A percentile compares a stretch with the other conserved stretches of the same genome.
Conservation (phyloP, 2,113 vertebrate genomes). For the human region GRCh38 chr9:10389001-10389500, state of each 20-base stretch:
- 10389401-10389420: not conserved
- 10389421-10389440: not conserved
- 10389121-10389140: conserved; percentile 70
- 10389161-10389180: conserved; percentile 51
- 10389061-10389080: conserved; percentile 60
- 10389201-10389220: conserved; percentile 63
- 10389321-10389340: not conserved
- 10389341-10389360: conserved; percentile 9
- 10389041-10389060: conserved; percentile 24
- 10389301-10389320: not conserved
- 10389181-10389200: conserved; percentile 63
- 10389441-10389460: not conserved
- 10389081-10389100: conserved; percentile 57
- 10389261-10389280: conserved; percentile 52
- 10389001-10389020: not conserved
- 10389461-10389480: not conserved
- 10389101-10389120: conserved; percentile 61
- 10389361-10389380: not conserved
- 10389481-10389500: not conserved
- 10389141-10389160: conserved; percentile 59
- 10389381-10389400: not conserved
- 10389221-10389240: conserved; percentile 44
- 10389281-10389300: conserved; percentile 1
- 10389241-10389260: conserved; percentile 63
- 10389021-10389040: conserved; percentile 7